phyloP scores from a whole-genome alignment of 2,113 vertebrate genomes.

The Tricholaema leucomelas region DNA sequence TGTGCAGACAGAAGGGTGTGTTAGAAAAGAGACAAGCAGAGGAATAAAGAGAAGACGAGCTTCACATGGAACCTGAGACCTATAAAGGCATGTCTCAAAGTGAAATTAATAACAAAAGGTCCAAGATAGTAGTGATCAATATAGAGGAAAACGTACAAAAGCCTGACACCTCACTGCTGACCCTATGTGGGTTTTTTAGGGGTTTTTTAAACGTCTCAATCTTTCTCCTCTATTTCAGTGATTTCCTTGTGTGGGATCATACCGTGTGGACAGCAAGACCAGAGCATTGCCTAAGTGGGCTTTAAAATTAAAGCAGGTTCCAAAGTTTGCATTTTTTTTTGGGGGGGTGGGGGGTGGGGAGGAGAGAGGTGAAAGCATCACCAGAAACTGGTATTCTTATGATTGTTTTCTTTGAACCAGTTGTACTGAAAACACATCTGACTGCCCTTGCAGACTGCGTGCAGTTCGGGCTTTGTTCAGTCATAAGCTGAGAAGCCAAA shows the following conservation, averaged over 20 bases:
- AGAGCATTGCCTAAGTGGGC: not conserved
- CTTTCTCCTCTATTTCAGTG: not conserved
- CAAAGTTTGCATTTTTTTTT: not conserved
- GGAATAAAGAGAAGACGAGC: not conserved
- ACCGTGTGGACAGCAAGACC: fast-evolving
- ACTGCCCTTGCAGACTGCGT: not conserved
- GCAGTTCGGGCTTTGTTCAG: not conserved
- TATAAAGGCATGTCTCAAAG: not conserved
- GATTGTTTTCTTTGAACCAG: not conserved
- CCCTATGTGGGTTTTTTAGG: not conserved
- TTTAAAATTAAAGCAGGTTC: not conserved
- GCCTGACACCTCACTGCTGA: not conserved
- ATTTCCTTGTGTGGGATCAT: not conserved
- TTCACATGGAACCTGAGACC: not conserved
- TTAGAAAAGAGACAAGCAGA: not conserved
- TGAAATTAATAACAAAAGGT: not conserved
- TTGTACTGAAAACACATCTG: not conserved
- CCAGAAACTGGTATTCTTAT: not conserved
- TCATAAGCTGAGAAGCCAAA: not conserved
- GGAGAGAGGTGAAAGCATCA: no score
- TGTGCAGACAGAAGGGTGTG: not conserved
- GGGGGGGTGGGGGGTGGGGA: no score
- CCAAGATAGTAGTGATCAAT: not conserved
- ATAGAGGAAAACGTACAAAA: not conserved
- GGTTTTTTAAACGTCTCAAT: not conserved